Evolutionary conservation across 2,797 vertebrate species (phyloP).

Genomic region (Lagodon rhomboides): DNA sequence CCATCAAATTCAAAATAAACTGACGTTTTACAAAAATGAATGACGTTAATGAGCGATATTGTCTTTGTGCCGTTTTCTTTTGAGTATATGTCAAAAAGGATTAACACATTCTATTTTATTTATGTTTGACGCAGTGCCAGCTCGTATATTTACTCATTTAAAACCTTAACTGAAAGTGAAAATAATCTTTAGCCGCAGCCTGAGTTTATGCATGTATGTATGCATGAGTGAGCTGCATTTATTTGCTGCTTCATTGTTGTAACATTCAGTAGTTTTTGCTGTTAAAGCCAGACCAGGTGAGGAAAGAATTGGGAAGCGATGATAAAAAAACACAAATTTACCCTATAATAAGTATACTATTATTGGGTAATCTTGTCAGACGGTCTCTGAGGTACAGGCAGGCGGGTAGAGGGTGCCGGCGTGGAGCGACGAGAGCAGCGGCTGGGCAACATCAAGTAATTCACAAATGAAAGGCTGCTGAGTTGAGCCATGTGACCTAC

Average conservation of each 20-base stretch:
- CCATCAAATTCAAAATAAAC: too few species aligned
- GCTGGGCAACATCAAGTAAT: conserved; percentile 32
- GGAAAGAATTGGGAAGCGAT: background rate
- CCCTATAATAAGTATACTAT: background rate
- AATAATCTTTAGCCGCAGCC: background rate
- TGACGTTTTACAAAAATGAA: too few species aligned
- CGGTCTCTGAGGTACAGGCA: background rate
- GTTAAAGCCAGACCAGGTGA: background rate
- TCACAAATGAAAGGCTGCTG: conserved; percentile 63
- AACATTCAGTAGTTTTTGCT: background rate
- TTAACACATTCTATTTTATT: too few species aligned
- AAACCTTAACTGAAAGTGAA: background rate
- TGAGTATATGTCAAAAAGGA: too few species aligned
- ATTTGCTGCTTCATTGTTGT: background rate
- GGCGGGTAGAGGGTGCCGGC: background rate
- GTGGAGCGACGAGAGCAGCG: conserved; percentile 11
- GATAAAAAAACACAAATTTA: background rate
- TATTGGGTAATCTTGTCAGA: conserved; percentile 1
- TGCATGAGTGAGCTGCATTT: background rate
- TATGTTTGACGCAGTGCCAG: too few species aligned
- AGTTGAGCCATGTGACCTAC: conserved; percentile 72
- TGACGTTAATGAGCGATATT: too few species aligned
- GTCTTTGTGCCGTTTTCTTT: too few species aligned
- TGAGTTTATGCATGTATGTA: background rate
- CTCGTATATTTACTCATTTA: background rate